phyloP scores from a whole-genome alignment of 2,113 vertebrate species.

The Chaetodon trifascialis region DNA sequence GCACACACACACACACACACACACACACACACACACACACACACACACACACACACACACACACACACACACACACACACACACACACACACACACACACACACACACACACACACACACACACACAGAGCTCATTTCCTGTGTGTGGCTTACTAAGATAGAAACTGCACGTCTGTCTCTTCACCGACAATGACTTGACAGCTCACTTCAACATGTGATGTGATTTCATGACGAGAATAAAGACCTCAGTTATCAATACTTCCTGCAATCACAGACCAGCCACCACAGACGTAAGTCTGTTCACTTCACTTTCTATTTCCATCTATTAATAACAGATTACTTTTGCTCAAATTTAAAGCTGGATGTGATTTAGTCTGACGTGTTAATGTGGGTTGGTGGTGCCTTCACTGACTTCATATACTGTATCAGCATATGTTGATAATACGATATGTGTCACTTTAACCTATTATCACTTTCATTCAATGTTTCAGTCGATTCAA shows the following conservation, averaged over 20 bases:
- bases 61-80: not conserved
- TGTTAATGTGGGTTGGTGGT: not conserved
- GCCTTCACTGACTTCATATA: not conserved
- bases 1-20: no score
- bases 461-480: not conserved
- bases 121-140: not conserved
- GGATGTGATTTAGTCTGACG: not conserved
- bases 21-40: no score
- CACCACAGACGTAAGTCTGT: no score
- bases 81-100: no score
- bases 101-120: not conserved
- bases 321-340: not conserved
- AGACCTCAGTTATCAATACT: not conserved
- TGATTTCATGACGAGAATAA: not conserved
- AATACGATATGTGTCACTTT: not conserved
- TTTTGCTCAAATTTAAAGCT: no score
- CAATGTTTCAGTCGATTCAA: not conserved
- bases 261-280: not conserved
- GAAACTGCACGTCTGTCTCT: constrained; percentile 1
- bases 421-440: not conserved
- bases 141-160: not conserved
- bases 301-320: not conserved
- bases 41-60: not conserved
- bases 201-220: not conserved
- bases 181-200: not conserved